Evolutionary conservation across 2,888 invertebrate species (phyloP).

Genomic region (Clostera curtula): DNA sequence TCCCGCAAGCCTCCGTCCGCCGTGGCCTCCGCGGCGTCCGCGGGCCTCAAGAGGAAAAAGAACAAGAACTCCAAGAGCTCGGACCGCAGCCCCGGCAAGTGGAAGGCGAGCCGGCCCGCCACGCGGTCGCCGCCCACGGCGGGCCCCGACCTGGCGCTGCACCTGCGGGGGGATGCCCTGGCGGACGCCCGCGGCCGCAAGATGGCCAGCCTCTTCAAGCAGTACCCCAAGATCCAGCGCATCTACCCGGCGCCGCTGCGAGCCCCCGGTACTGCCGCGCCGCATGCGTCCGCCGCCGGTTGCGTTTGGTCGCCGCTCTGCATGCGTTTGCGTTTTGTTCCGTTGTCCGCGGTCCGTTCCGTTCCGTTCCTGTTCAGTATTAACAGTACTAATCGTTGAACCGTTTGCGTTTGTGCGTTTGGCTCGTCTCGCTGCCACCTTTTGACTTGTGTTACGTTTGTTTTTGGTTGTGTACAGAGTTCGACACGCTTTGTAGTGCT

Average conservation of each 20-base stretch:
- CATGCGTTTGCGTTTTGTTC: slow-evolving; percentile 52
- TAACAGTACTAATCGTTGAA: slow-evolving; percentile 19
- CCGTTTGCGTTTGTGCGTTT: slow-evolving; percentile 21
- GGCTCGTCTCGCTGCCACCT: too few relatives aligned
- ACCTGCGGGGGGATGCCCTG: slow-evolving; percentile 57
- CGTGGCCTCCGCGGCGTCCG: slow-evolving; percentile 61
- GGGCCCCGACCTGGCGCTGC: slow-evolving; percentile 54
- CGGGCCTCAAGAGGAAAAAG: slow-evolving; percentile 68
- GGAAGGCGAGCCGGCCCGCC: slow-evolving; percentile 71
- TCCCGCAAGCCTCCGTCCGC: slow-evolving; percentile 52
- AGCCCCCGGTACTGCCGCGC: slow-evolving; percentile 57
- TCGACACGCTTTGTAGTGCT: too few relatives aligned
- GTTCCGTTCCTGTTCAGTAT: slow-evolving; percentile 46
- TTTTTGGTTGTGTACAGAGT: slow-evolving; percentile 1
- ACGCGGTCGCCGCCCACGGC: slow-evolving; percentile 62
- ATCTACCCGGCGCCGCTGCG: slow-evolving; percentile 81
- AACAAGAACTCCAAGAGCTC: slow-evolving; percentile 73
- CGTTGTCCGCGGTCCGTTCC: slow-evolving; percentile 47
- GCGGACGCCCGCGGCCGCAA: slow-evolving; percentile 68
- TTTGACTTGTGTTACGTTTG: slow-evolving; percentile 6
- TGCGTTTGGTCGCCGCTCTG: slow-evolving; percentile 46
- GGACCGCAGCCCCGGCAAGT: slow-evolving; percentile 64
- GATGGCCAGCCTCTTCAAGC: slow-evolving; percentile 82
- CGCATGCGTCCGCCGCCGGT: slow-evolving; percentile 57
- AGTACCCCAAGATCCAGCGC: slow-evolving; percentile 84